Conservation (phyloP, 2,888 invertebrate species). For the Pristionchus exspectatus region DNA sequence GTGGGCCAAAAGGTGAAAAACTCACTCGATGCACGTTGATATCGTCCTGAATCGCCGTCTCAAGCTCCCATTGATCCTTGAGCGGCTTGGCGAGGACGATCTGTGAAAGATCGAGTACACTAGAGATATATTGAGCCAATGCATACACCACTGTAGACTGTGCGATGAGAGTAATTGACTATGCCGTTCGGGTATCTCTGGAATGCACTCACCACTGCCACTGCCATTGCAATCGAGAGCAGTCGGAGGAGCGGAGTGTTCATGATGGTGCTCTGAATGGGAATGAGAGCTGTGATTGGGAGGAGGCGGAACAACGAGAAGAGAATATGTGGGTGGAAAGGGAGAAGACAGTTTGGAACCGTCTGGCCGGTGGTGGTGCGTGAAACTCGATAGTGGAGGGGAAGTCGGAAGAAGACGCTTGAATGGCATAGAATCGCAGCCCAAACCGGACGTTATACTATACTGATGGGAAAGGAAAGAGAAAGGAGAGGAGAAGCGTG, state of each 20-base stretch:
- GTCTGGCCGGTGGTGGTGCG: neutral
- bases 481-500: neutral
- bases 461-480: conserved; percentile 8
- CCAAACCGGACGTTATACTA: conserved; percentile 44
- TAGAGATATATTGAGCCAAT: neutral
- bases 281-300: neutral
- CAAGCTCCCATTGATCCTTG: conserved; percentile 45
- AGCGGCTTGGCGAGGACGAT: neutral
- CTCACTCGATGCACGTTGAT: conserved; percentile 50
- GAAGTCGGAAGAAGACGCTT: neutral
- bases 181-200: neutral
- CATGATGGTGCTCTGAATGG: conserved; percentile 30
- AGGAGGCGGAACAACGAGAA: conserved; percentile 39
- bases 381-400: conserved; percentile 18
- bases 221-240: neutral
- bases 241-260: conserved; percentile 6
- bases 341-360: conserved; percentile 12
- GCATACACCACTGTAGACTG: neutral
- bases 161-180: too few species aligned
- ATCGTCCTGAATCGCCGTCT: conserved; percentile 44
- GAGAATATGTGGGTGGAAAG: neutral
- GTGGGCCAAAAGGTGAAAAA: neutral
- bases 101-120: neutral
- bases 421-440: neutral
- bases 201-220: conserved; percentile 16